Evolutionary conservation across 1,140 invertebrate species (phyloP), one percentile per base, ranked within the genome.

Genomic region (Trichonephila inaurata): DNA sequence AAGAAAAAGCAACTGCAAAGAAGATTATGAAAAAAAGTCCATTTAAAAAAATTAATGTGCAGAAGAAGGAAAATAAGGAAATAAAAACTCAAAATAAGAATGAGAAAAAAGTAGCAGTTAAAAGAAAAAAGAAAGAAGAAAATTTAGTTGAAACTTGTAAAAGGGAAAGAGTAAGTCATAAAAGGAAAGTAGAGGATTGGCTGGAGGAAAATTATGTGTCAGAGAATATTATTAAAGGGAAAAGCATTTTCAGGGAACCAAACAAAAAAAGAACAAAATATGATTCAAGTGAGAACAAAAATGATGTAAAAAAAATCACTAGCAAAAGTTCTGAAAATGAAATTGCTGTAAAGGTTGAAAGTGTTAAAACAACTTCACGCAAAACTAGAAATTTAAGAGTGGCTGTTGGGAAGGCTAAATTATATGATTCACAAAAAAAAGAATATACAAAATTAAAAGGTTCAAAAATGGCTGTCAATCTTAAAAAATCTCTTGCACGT

Each of bases 101-200:
- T 21, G 58, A 33, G 21, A 60, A 28, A 85, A 85, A 58, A 85
- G 51, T 60, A n/a, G 2, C 16, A 33, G 14, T 14, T 24, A 69
- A 69, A 14, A 69, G 40, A 18, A 83, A n/a, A n/a, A 51, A 51
- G 81, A 83, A 83, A 51, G 19, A 40, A 83, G 83, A 85, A 33
- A 12, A 60, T 24, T 85, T n/a, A n/a, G 72, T 81, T 16, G 72
- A 81, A 81, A 24, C n/a, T 33, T 16, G 14, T 77, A 77, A 77
- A 40, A 33, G 28, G 14, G 72, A 77, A 77, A 77, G 28, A 85
- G 51, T 28, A 60, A 12, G 44, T 60, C 44, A 24, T 12, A 85
- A 85, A 60, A 85, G 72, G 14, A 85, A 85, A 18, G 21, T 28
- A 33, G 58, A 85, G 8, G 83, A 77, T 5, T 24, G 12, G 6